phyloP scores from a whole-genome alignment of 2,113 vertebrate genomes.

The Barnardius zonarius region DNA sequence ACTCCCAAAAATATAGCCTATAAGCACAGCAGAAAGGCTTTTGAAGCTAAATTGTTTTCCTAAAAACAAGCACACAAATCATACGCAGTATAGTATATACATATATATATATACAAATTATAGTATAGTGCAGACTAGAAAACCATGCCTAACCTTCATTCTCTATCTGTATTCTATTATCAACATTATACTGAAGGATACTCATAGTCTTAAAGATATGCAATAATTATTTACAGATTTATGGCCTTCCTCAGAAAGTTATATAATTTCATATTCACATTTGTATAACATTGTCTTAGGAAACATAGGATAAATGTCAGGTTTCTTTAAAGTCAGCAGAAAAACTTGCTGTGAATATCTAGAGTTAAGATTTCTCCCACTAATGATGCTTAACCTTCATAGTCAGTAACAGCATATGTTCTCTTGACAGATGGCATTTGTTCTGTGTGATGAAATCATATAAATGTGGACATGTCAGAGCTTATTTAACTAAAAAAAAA shows the following conservation, averaged over 20 bases:
- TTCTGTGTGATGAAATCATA: background rate
- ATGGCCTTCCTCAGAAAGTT: background rate
- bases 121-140: background rate
- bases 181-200: background rate
- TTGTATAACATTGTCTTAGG: background rate
- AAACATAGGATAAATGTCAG: background rate
- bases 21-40: background rate
- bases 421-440: background rate
- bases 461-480: background rate
- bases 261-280: background rate
- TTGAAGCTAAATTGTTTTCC: background rate
- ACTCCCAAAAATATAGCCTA: too few relatives aligned
- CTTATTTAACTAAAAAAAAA: background rate
- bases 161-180: background rate
- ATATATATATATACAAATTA: background rate
- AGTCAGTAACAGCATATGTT: background rate
- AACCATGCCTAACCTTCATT: background rate
- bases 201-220: background rate
- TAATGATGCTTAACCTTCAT: background rate
- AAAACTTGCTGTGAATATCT: background rate
- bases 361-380: background rate
- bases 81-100: background rate
- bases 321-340: background rate
- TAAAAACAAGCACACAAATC: background rate
- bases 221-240: background rate